Conservation (phyloP, 2,113 vertebrate species). For the Ammodytes marinus region DNA sequence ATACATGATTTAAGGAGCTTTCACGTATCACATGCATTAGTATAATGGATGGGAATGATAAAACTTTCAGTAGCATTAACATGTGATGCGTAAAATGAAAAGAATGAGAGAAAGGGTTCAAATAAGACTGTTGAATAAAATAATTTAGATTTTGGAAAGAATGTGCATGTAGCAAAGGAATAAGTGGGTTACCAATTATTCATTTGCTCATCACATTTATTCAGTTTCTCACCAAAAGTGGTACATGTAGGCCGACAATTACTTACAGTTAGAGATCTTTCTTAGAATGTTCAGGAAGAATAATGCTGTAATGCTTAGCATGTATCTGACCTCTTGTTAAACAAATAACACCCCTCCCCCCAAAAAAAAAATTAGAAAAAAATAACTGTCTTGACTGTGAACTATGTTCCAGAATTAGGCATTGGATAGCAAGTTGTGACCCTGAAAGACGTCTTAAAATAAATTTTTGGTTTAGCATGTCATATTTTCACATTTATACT, state of each 20-base stretch:
- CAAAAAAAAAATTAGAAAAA: background rate
- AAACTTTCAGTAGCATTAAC: slow-evolving; percentile 86
- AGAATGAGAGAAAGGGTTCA: slow-evolving; percentile 63
- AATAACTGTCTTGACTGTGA: background rate
- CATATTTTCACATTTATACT: background rate
- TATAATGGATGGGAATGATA: slow-evolving; percentile 82
- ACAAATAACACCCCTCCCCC: background rate
- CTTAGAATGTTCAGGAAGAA: slow-evolving; percentile 3
- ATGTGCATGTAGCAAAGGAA: slow-evolving; percentile 68
- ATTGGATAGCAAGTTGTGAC: background rate
- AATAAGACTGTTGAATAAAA: slow-evolving; percentile 61
- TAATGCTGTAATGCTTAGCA: slow-evolving; percentile 1
- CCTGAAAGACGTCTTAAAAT: background rate
- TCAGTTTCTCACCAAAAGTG: slow-evolving; percentile 43
- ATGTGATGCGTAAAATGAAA: slow-evolving; percentile 84
- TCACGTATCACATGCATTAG: slow-evolving; percentile 79
- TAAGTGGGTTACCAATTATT: slow-evolving; percentile 68
- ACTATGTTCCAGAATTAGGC: background rate
- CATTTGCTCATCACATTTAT: slow-evolving; percentile 72
- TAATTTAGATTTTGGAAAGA: slow-evolving; percentile 60
- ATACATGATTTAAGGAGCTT: slow-evolving; percentile 85
- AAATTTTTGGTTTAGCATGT: background rate
- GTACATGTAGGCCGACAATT: slow-evolving; percentile 3
- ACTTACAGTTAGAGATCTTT: background rate
- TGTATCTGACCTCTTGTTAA: background rate